Base-by-base conservation (phyloP, 2,888 invertebrate species). In the Cantharis flavilabris region DNA sequence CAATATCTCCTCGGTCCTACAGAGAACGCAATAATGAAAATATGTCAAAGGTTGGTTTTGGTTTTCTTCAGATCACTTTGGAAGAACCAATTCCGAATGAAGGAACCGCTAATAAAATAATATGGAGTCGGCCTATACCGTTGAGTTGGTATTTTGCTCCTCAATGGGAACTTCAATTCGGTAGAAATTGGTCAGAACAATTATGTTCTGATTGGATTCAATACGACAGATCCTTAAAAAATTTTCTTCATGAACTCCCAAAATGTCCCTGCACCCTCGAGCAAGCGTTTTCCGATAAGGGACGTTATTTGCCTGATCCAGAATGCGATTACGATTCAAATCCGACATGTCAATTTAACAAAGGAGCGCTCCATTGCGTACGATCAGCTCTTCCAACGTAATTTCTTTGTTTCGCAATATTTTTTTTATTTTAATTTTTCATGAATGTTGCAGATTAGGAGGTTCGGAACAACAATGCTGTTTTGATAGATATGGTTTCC, bases 391-490 rank as follows among this genome's bases (percentile, higher is more conserved):
- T 95, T 71, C 97, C 98, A 70, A 95, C 95, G 97, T 97, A 91
- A 92, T 91, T 89, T 76, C 4, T n/a, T 10, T 13, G 5, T 1
- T 23, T 16, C 16, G 16, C 16, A 1, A 16, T 16, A 1, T 16
- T 16, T 16, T 16, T 16, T 16, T 16, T 1, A 16, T 16, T 16
- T 1, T 16, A 16, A 16, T 16, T 16, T 16, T 16, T 16, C 16
- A 16, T 16, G 1, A 16, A 16, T 16, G 16, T 16, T 16, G 1
- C 26, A 97, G 97, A 78, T 88, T 94, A 76, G 96, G 97, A 88
- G 97, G 97, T 28, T 94, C 96, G 0, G 98, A 98, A 73, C 98
- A 98, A 86, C 98, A 98, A 86, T 99, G 99, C 84, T 99, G 99
- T 87, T 99, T 99, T 87, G 98, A 98, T 87, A 95, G 95, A 85